These are phyloP conservation scores for Pseudoips prasinana DNA, from an alignment of 2,888 invertebrate species.

Conservation along the genomic window DNA sequence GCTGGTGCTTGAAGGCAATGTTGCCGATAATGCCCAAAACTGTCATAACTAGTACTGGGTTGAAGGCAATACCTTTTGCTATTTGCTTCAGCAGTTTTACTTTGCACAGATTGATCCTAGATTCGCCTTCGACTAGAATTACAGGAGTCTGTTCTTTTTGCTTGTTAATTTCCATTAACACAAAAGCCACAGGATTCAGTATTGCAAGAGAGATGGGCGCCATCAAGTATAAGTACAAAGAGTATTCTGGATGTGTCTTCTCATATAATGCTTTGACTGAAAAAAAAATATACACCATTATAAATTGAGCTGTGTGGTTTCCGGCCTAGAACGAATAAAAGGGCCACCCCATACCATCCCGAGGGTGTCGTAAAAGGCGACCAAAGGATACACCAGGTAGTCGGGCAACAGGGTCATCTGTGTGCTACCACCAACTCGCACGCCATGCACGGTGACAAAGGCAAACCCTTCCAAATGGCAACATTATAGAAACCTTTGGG, in stretches of 20 bases:
- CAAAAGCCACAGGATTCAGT: conserved; percentile 95
- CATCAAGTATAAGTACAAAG: conserved; percentile 94
- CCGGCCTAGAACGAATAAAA: too few species aligned
- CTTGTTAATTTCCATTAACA: conserved; percentile 92
- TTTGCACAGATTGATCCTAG: conserved; percentile 46
- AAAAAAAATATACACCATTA: conserved; percentile 39
- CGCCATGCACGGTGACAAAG: too few species aligned
- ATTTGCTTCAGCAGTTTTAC: conserved; percentile 70
- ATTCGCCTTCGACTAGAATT: conserved; percentile 33
- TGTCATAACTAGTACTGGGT: conserved; percentile 96
- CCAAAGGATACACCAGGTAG: too few species aligned
- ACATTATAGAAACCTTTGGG: too few species aligned
- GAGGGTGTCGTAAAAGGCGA: too few species aligned
- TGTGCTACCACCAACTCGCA: too few species aligned
- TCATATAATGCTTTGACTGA: conserved; percentile 93
- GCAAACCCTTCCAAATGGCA: too few species aligned
- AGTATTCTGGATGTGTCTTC: conserved; percentile 93
- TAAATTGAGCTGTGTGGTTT: too few species aligned
- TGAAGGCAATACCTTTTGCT: conserved; percentile 88
- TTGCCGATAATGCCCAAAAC: conserved; percentile 94
- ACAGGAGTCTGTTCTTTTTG: conserved; percentile 59
- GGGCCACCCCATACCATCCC: too few species aligned
- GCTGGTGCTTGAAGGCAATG: conserved; percentile 87
- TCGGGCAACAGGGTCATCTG: too few species aligned
- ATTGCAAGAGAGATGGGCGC: conserved; percentile 96